Evolutionary conservation across 2,113 vertebrate species (phyloP).

Genomic region (Otis tarda): DNA sequence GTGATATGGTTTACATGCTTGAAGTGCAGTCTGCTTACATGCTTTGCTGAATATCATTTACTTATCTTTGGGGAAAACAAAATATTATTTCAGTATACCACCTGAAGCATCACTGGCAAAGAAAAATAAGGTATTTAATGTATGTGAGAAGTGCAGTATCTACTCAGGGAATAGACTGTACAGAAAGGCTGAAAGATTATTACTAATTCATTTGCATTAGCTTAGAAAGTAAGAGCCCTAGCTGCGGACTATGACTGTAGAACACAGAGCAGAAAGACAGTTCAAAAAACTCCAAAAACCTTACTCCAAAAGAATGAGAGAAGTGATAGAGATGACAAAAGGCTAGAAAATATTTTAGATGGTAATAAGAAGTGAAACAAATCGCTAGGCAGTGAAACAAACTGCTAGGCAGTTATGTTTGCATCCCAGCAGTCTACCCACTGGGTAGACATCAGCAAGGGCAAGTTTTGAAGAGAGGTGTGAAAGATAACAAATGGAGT

Average conservation of each 20-base stretch:
- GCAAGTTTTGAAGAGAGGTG: background rate
- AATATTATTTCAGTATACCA: background rate
- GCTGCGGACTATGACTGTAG: background rate
- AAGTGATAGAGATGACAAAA: background rate
- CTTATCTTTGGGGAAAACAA: background rate
- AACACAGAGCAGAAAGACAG: background rate
- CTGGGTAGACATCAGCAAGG: background rate
- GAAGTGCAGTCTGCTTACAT: background rate
- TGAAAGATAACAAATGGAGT: background rate
- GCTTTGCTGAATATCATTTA: background rate
- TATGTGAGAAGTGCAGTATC: background rate
- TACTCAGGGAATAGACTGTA: background rate
- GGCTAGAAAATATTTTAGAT: background rate
- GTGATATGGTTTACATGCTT: background rate
- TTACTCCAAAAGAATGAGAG: background rate
- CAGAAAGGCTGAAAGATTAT: background rate
- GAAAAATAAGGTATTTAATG: background rate
- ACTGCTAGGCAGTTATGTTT: background rate
- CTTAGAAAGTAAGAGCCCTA: background rate
- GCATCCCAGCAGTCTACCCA: background rate
- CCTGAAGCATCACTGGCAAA: background rate
- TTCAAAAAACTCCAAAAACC: background rate
- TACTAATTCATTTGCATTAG: background rate
- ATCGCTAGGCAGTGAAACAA: background rate
- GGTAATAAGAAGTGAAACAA: background rate